These are phyloP conservation scores for Anniella stebbinsi DNA, from an alignment of 2,797 vertebrate genomes.

Conservation along the genomic window DNA sequence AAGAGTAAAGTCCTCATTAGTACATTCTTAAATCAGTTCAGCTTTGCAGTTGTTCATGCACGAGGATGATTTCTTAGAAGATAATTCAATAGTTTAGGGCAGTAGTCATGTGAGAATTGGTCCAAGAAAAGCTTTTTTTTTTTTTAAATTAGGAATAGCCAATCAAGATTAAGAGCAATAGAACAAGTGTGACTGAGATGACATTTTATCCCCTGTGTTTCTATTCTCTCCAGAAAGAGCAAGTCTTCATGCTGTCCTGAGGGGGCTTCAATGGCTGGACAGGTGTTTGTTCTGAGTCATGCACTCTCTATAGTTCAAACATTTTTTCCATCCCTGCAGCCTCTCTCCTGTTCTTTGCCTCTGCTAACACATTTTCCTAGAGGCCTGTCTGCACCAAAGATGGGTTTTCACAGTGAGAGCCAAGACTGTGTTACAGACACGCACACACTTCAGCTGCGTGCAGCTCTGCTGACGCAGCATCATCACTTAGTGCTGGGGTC, in stretches of 20 bases:
- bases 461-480: constrained; percentile 42
- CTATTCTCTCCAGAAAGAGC: background rate
- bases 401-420: constrained; percentile 9
- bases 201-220: background rate
- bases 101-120: background rate
- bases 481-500: constrained; percentile 27
- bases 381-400: background rate
- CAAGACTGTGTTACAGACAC: constrained; percentile 19
- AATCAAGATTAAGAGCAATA: background rate
- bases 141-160: background rate
- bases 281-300: background rate
- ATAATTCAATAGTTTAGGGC: background rate
- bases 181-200: background rate
- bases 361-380: background rate
- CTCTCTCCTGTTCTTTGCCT: background rate
- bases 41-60: background rate
- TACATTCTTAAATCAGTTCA: background rate
- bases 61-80: background rate
- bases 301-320: background rate
- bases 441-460: background rate
- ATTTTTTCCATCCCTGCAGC: background rate
- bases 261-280: background rate
- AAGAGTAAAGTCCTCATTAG: background rate
- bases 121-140: background rate
- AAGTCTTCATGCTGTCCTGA: background rate